Conservation (phyloP, 35 echinoderm and acorn worm species). For the Anneissia japonica region DNA sequence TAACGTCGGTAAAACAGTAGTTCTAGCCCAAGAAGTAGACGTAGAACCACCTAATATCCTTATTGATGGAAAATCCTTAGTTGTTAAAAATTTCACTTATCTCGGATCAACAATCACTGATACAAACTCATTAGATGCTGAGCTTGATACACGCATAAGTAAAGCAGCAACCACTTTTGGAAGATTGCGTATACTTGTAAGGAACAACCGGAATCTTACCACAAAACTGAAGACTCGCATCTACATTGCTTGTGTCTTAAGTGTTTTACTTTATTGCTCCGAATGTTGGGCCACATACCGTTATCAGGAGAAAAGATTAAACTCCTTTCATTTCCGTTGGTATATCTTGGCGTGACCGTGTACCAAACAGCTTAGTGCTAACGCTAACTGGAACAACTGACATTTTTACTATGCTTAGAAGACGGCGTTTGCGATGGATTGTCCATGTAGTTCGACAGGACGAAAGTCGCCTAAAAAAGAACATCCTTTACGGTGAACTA, state of each 20-base stretch:
- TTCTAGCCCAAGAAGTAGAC: background rate
- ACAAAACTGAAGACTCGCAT: background rate
- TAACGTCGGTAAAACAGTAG: background rate
- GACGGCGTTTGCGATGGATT: background rate
- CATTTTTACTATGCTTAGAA: background rate
- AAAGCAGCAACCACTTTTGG: constrained; percentile 18
- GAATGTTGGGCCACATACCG: background rate
- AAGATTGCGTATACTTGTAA: background rate
- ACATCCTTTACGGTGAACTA: constrained; percentile 19
- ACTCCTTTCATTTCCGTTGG: background rate
- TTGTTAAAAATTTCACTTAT: background rate
- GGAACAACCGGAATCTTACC: constrained; percentile 4
- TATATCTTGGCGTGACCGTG: constrained; percentile 5
- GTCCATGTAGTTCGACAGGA: constrained; percentile 7
- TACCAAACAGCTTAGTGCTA: constrained; percentile 14
- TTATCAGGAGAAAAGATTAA: background rate
- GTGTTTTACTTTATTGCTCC: background rate
- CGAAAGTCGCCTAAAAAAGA: constrained; percentile 1
- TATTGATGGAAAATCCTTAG: background rate
- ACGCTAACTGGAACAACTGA: background rate
- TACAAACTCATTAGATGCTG: constrained; percentile 18
- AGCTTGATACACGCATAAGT: background rate
- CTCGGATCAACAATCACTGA: background rate
- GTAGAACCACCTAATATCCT: background rate
- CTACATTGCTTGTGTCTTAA: background rate